Conservation (phyloP, 92 coral and sea anemone genomes). For the Epizoanthus ramosus region DNA sequence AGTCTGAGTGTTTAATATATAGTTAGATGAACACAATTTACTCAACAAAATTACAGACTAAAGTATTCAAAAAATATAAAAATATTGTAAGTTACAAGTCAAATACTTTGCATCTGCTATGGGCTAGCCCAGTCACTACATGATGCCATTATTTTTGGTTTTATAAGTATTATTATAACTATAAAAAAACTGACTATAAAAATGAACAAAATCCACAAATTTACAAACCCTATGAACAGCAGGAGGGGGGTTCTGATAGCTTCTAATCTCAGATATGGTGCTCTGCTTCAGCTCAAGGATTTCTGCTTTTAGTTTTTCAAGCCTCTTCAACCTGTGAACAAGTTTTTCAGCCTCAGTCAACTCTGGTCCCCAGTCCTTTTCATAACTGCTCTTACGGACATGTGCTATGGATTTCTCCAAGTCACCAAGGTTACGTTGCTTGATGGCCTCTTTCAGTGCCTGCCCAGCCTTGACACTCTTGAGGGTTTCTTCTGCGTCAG, state of each 20-base stretch:
- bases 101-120: too few relatives aligned
- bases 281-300: constrained; percentile 96
- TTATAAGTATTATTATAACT: too few relatives aligned
- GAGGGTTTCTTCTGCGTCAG: constrained; percentile 84
- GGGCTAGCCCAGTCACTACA: too few relatives aligned
- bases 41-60: too few relatives aligned
- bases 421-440: constrained; percentile 75
- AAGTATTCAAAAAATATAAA: too few relatives aligned
- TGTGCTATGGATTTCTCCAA: constrained; percentile 86
- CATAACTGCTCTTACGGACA: constrained; percentile 82
- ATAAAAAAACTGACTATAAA: not conserved
- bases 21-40: too few relatives aligned
- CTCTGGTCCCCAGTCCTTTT: constrained; percentile 86
- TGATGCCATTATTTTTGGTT: too few relatives aligned
- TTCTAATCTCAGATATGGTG: constrained; percentile 93
- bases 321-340: constrained; percentile 82
- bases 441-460: constrained; percentile 83
- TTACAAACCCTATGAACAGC: constrained; percentile 87
- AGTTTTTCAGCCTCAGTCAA: constrained; percentile 91
- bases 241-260: constrained; percentile 93
- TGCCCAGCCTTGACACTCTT: constrained; percentile 89
- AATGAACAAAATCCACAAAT: not conserved
- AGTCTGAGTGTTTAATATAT: too few relatives aligned
- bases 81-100: too few relatives aligned
- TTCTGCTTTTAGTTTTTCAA: constrained; percentile 89